These are phyloP conservation scores for Rotaria sp. DNA, from an alignment of 2,888 invertebrate species.

Conservation along the genomic window DNA sequence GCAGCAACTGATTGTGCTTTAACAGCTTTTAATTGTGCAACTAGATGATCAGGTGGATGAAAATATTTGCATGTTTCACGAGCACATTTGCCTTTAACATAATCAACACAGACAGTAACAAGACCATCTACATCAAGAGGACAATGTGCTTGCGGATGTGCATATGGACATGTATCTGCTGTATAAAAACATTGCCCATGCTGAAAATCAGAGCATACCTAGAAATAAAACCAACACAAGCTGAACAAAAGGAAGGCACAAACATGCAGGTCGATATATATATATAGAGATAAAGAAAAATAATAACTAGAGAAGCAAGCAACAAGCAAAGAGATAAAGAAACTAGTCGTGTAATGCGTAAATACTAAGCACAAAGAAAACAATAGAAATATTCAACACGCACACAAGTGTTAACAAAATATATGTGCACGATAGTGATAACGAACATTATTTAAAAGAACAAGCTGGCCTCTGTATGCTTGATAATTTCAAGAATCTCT, in stretches of 20 bases:
- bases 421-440: background rate
- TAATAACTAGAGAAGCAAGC: constrained; percentile 12
- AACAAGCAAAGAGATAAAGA: background rate
- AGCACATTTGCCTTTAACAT: constrained; percentile 74
- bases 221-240: constrained; percentile 19
- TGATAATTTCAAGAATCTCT: background rate
- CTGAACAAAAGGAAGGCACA: background rate
- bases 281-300: background rate
- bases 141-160: constrained; percentile 89
- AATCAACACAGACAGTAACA: constrained; percentile 99
- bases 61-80: constrained; percentile 99
- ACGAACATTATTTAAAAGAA: background rate
- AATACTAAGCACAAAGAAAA: background rate
- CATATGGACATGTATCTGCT: constrained; percentile 95
- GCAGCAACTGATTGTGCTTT: constrained; percentile 18
- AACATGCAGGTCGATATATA: background rate
- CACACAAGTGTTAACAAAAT: background rate
- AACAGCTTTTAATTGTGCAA: constrained; percentile 78
- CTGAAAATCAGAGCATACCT: constrained; percentile 87
- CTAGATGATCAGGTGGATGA: constrained; percentile 99
- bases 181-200: constrained; percentile 95
- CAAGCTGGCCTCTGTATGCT: background rate
- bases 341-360: background rate
- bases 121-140: constrained; percentile 86
- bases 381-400: background rate